phyloP scores from a whole-genome alignment of 2,888 invertebrate genomes.

The Magallana nippona region DNA sequence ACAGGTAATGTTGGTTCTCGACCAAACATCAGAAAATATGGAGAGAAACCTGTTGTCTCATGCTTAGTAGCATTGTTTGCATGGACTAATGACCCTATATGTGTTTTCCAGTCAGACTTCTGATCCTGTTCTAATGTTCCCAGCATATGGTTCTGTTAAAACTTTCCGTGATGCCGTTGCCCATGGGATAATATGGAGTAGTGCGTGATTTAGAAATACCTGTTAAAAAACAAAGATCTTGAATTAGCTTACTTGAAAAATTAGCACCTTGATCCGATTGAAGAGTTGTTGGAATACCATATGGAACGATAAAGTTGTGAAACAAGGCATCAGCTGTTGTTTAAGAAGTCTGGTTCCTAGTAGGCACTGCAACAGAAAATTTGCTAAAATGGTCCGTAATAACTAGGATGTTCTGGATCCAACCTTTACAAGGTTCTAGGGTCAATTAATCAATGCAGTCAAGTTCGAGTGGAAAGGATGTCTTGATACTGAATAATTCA shows the following conservation, averaged over 20 bases:
- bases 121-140: not conserved
- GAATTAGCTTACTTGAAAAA: not conserved
- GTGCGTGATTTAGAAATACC: not conserved
- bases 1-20: not conserved
- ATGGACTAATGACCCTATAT: not conserved
- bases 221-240: not conserved
- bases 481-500: too few species aligned
- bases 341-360: too few species aligned
- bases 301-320: too few species aligned
- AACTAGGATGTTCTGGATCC: too few species aligned
- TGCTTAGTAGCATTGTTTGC: not conserved
- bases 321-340: too few species aligned
- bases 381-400: too few species aligned
- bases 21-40: conserved; percentile 1
- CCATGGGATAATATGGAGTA: not conserved
- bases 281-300: not conserved
- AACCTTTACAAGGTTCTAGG: too few species aligned
- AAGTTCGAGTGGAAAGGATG: too few species aligned
- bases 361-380: too few species aligned
- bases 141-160: not conserved
- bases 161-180: not conserved
- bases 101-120: not conserved
- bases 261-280: not conserved
- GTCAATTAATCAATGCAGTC: too few species aligned
- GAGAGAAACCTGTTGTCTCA: not conserved